Conservation (phyloP, 2,888 invertebrate genomes). For the Sycophila texana region DNA sequence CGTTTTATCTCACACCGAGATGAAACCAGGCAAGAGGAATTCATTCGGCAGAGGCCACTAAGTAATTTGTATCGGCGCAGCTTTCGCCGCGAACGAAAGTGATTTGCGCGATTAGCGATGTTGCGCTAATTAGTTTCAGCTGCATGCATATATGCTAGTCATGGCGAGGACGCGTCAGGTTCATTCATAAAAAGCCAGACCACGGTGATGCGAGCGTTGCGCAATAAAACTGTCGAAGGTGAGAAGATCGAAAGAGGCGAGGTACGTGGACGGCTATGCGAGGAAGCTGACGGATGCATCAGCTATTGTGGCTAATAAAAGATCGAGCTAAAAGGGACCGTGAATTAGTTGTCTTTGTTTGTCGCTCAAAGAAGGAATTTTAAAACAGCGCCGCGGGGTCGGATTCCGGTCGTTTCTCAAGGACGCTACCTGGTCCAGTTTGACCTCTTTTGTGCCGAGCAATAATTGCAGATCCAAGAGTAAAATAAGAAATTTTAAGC, state of each 20-base stretch:
- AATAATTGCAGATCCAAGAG: too few species aligned
- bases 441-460: conserved; percentile 2
- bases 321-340: conserved; percentile 2
- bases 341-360: conserved; percentile 23
- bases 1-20: background rate
- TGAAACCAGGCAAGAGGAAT: conserved; percentile 2
- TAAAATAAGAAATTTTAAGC: too few species aligned
- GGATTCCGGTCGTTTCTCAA: conserved; percentile 11
- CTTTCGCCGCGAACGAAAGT: conserved; percentile 52
- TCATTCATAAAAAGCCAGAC: conserved; percentile 40
- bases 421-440: conserved; percentile 2
- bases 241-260: conserved; percentile 6
- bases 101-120: conserved; percentile 51
- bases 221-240: conserved; percentile 21
- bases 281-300: background rate
- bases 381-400: background rate
- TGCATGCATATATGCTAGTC: background rate
- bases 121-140: conserved; percentile 24
- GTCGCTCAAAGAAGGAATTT: background rate
- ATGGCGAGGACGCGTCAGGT: conserved; percentile 5
- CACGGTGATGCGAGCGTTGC: conserved; percentile 18
- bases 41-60: conserved; percentile 30
- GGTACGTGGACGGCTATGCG: background rate
- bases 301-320: background rate
- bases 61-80: conserved; percentile 48